These are phyloP conservation scores for Bursaphelenchus okinawaensis DNA, from an alignment of 2,888 invertebrate genomes.

Conservation along the genomic window DNA sequence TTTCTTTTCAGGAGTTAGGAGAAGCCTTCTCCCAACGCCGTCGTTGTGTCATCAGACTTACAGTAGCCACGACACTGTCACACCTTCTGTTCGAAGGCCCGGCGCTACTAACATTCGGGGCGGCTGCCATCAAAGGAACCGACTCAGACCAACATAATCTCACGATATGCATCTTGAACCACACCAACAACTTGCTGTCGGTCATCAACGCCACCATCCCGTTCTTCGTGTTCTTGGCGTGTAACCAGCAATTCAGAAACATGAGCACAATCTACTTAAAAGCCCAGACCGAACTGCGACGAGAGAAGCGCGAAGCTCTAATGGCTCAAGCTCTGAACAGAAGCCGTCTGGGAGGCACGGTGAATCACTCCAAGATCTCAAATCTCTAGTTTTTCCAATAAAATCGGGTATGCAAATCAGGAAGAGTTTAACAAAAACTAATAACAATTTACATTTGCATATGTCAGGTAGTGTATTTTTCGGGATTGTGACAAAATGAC, in stretches of 20 bases:
- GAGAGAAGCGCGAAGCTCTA: constrained; percentile 17
- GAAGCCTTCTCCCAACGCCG: constrained; percentile 46
- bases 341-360: not conserved
- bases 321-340: constrained; percentile 18
- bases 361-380: not conserved
- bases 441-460: too few species aligned
- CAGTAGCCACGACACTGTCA: constrained; percentile 48
- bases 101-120: constrained; percentile 31
- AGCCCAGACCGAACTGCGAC: constrained; percentile 25
- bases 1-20: constrained; percentile 44
- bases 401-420: not conserved
- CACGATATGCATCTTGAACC: constrained; percentile 43
- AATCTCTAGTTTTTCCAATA: not conserved
- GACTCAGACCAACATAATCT: constrained; percentile 21
- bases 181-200: constrained; percentile 46
- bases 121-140: constrained; percentile 28
- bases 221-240: constrained; percentile 48
- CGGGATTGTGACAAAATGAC: too few species aligned
- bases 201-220: constrained; percentile 53
- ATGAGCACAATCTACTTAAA: constrained; percentile 47
- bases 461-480: too few species aligned
- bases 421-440: too few species aligned
- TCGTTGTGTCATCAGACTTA: constrained; percentile 51
- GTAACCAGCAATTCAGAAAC: constrained; percentile 49
- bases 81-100: constrained; percentile 52